Conservation (phyloP, 2,888 invertebrate species). For the Odontothrips loti region DNA sequence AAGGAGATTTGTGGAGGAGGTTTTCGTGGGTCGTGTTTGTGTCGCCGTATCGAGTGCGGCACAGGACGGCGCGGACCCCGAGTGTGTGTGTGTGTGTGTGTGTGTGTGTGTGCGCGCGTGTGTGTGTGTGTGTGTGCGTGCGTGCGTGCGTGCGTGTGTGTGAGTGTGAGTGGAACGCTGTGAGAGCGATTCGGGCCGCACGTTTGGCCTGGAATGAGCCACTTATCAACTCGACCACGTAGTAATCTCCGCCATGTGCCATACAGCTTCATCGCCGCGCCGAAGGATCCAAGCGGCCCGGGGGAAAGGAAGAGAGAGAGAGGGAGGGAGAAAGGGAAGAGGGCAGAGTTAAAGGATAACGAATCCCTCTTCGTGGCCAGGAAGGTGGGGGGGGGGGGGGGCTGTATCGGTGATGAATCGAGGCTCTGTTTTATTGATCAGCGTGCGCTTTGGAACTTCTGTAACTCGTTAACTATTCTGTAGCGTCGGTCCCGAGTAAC, state of each 20-base stretch:
- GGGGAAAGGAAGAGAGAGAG: background rate
- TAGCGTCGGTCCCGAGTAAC: background rate
- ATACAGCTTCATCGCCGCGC: background rate
- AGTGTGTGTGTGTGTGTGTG: background rate
- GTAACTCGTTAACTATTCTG: slow-evolving; percentile 26
- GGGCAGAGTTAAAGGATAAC: background rate
- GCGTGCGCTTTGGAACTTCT: slow-evolving; percentile 18
- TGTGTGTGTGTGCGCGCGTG: background rate
- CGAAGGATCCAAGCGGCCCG: background rate
- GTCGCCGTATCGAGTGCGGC: no score
- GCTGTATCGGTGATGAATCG: background rate
- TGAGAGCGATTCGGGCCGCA: background rate
- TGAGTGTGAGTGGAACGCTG: background rate
- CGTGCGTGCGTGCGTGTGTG: background rate
- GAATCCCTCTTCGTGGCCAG: no score
- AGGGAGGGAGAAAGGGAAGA: background rate
- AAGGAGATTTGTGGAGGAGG: no score
- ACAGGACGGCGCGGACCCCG: no score
- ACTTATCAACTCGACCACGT: background rate
- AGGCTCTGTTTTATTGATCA: slow-evolving; percentile 13
- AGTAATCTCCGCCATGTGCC: background rate
- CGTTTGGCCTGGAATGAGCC: background rate
- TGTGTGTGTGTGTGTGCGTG: background rate
- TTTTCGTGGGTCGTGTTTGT: no score
- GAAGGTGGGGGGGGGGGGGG: background rate